A percentile compares a stretch with the other conserved stretches of the same genome.
Conservation (phyloP, 53 echinoderm and acorn worm genomes). For the Patiria pectinifera region DNA sequence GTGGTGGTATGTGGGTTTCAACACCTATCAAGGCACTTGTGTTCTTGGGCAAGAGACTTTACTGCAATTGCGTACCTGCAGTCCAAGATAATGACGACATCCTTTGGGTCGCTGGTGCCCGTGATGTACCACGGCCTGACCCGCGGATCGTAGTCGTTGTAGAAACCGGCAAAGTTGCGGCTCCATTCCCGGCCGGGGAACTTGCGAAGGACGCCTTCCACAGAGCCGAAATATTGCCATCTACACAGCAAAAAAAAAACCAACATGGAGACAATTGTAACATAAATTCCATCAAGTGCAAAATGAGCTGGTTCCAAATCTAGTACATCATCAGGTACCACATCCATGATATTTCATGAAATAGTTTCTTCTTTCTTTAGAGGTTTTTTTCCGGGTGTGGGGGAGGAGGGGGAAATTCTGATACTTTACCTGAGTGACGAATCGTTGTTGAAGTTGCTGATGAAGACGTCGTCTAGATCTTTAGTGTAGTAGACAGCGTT, state of each 20-base stretch:
- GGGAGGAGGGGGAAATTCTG: background rate
- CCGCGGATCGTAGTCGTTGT: conserved; percentile 95
- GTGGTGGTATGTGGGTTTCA: too few species aligned
- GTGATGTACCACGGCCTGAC: conserved; percentile 95
- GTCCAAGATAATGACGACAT: conserved; percentile 95
- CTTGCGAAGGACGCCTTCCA: conserved; percentile 83
- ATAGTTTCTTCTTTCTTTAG: background rate
- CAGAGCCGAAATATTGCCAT: conserved; percentile 98
- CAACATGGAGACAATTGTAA: too few species aligned
- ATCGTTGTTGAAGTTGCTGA: conserved; percentile 75
- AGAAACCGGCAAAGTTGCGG: conserved; percentile 94
- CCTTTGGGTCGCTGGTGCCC: conserved; percentile 99
- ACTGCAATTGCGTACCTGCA: conserved; percentile 75
- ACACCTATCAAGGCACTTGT: background rate
- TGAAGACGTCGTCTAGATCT: conserved; percentile 83
- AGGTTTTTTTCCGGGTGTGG: background rate
- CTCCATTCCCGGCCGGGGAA: conserved; percentile 95
- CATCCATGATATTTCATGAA: background rate
- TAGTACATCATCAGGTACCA: too few species aligned
- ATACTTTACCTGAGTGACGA: conserved; percentile 70
- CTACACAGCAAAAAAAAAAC: conserved; percentile 28
- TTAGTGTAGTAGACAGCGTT: conserved; percentile 84
- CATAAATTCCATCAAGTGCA: too few species aligned
- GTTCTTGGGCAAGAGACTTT: background rate
- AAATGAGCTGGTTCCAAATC: too few species aligned